Evolutionary conservation across 2,113 vertebrate genomes (phyloP).

Genomic region (Strix uralensis): DNA sequence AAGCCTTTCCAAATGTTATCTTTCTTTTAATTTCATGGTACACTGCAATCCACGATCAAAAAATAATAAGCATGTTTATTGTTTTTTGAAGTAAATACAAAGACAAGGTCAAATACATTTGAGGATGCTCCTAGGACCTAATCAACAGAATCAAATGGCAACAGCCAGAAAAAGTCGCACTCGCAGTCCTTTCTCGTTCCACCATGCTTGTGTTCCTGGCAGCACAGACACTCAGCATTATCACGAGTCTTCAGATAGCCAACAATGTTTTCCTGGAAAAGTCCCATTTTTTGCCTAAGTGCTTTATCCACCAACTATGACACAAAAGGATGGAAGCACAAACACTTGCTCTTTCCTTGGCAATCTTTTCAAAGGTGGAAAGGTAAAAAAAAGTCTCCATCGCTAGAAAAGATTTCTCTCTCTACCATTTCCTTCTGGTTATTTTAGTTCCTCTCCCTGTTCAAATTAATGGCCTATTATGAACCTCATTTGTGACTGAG

Average conservation of each 20-base stretch:
- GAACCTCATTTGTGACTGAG: background rate
- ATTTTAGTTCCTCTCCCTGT: background rate
- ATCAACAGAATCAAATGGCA: background rate
- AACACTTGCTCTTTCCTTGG: background rate
- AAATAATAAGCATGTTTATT: background rate
- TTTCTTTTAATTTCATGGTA: background rate
- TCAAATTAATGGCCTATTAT: background rate
- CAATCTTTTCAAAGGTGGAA: background rate
- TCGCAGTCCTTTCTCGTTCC: background rate
- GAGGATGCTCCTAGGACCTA: background rate
- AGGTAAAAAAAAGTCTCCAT: background rate
- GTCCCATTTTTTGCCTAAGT: background rate
- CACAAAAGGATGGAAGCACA: background rate
- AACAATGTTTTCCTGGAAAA: background rate
- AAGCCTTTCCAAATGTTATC: background rate
- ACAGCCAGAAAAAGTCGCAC: background rate
- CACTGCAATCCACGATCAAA: background rate
- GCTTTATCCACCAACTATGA: background rate
- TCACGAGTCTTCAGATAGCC: background rate
- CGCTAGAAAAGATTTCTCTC: background rate
- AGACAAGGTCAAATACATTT: background rate
- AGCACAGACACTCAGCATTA: background rate
- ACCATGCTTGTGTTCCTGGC: background rate
- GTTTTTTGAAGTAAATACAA: background rate
- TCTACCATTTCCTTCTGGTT: background rate